Evolutionary conservation across 2,113 vertebrate genomes (phyloP), one percentile per base, ranked within the genome.

Genomic region (Ascaphus truei): DNA sequence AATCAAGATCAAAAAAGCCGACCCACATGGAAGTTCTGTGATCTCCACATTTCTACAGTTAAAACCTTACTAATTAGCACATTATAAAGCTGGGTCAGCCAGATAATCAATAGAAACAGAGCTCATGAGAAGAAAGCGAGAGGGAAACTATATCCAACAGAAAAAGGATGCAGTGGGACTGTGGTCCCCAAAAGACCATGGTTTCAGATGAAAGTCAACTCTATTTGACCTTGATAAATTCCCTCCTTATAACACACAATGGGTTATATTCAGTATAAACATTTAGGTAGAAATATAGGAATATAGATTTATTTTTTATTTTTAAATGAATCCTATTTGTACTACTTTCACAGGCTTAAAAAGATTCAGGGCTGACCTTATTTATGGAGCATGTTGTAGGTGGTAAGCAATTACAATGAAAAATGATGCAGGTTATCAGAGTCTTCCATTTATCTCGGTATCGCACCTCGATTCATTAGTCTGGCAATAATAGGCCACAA

Each of bases 1-100:
- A 66, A 20, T 52, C 5, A 58, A 75, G 61, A 29, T 45, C 25
- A 45, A 62, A 62, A 39, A 25, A 65, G 75, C 72, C 58, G 73
- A 69, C 67, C 62, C n/a, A 65, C 60, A 60, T 52, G 25, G 60
- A 60, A 1, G 71, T 50, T 5, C 20, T 53, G 29, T 48, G 39
- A 53, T 55, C 15, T 0, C 3, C 67, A 73, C 71, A 77, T 73
- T 76, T 78, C 66, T 78, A 51, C 72, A 68, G 73, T 25, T 3
- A 15, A 71, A 73, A 50, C 65, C 68, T 65, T 63, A 65, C 73
- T 67, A 82, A 73, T 77, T 72, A 77, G 73, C 68, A 66, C 39
- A 71, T 22, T 23, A 66, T 36, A 68, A 60, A 56, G 61, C 22
- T 69, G 62, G 63, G 20, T 73, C 78, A 76, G 66, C 63, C 65